A percentile compares a stretch with the other conserved stretches of the same genome.
These are phyloP conservation scores for Sander lucioperca DNA, from an alignment of 2,113 vertebrate species.

Conservation along the genomic window DNA sequence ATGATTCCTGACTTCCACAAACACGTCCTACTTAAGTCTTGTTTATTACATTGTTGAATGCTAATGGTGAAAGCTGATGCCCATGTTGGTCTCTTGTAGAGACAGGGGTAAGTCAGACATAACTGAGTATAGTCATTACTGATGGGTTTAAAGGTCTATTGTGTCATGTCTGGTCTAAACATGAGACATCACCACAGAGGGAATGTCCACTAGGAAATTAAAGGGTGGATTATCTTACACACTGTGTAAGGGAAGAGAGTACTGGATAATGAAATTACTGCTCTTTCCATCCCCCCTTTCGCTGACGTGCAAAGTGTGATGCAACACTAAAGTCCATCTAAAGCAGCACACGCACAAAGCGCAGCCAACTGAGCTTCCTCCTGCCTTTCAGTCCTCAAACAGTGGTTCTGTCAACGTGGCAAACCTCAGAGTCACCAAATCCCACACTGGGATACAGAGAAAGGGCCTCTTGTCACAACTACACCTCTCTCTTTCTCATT, in stretches of 20 bases:
- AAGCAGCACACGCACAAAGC: slow-evolving; percentile 48
- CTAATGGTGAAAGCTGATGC: slow-evolving; percentile 5
- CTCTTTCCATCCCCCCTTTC: slow-evolving; percentile 43
- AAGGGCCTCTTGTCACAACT: slow-evolving; percentile 49
- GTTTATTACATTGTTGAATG: slow-evolving; percentile 23
- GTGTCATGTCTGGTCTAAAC: slow-evolving; percentile 56
- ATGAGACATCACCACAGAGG: slow-evolving; percentile 41
- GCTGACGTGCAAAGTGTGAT: slow-evolving; percentile 52
- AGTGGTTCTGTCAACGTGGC: slow-evolving; percentile 79
- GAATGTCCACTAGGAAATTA: slow-evolving; percentile 39
- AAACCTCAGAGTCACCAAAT: slow-evolving; percentile 58
- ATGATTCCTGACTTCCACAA: slow-evolving; percentile 24
- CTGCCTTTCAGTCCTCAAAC: slow-evolving; percentile 50
- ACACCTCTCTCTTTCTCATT: slow-evolving; percentile 42
- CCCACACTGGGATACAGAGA: slow-evolving; percentile 36
- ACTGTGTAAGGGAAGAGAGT: slow-evolving; percentile 21
- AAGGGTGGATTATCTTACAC: slow-evolving; percentile 41
- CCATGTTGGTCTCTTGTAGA: not conserved
- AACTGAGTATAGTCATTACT: slow-evolving; percentile 36
- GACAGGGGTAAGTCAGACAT: slow-evolving; percentile 21
- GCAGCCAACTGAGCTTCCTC: slow-evolving; percentile 45
- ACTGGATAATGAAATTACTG: slow-evolving; percentile 66
- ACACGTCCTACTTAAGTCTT: not conserved
- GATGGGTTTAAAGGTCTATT: slow-evolving; percentile 39
- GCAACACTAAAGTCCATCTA: slow-evolving; percentile 48